Evolutionary conservation across 2,888 invertebrate species (phyloP).

Genomic region (Drosophila mercatorum): DNA sequence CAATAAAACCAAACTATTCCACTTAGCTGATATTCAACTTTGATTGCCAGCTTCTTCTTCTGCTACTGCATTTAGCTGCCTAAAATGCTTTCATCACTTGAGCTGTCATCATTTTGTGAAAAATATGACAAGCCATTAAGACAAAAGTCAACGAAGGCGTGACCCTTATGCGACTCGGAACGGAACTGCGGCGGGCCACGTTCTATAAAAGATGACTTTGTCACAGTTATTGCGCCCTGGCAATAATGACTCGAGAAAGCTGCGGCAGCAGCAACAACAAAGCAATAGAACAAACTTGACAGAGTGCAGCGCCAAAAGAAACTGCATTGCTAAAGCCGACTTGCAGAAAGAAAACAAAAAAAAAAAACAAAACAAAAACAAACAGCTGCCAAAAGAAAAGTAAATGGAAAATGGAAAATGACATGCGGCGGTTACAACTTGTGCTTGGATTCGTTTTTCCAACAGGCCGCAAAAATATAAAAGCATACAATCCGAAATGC

Average conservation of each 20-base stretch:
- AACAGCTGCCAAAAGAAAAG: constrained; percentile 60
- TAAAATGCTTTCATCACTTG: constrained; percentile 35
- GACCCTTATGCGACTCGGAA: constrained; percentile 24
- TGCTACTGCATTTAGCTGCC: constrained; percentile 2
- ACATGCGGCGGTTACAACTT: constrained; percentile 58
- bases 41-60: not conserved
- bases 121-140: constrained; percentile 65
- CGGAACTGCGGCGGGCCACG: constrained; percentile 46
- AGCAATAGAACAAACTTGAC: constrained; percentile 21
- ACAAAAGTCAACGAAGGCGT: constrained; percentile 56
- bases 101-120: constrained; percentile 36
- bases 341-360: constrained; percentile 49
- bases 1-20: too few species aligned
- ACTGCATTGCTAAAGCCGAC: constrained; percentile 57
- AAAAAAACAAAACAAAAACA: not conserved
- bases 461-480: constrained; percentile 45
- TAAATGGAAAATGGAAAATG: constrained; percentile 56
- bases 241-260: constrained; percentile 71
- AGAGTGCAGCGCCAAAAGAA: constrained; percentile 23
- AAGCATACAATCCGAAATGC: constrained; percentile 64
- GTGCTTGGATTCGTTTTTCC: constrained; percentile 29
- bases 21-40: not conserved
- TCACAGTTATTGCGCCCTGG: constrained; percentile 71
- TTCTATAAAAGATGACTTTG: constrained; percentile 65
- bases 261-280: constrained; percentile 21